A percentile compares a stretch with the other conserved stretches of the same genome.
Conservation (phyloP, 2,113 vertebrate genomes). For the Climacteris rufus region DNA sequence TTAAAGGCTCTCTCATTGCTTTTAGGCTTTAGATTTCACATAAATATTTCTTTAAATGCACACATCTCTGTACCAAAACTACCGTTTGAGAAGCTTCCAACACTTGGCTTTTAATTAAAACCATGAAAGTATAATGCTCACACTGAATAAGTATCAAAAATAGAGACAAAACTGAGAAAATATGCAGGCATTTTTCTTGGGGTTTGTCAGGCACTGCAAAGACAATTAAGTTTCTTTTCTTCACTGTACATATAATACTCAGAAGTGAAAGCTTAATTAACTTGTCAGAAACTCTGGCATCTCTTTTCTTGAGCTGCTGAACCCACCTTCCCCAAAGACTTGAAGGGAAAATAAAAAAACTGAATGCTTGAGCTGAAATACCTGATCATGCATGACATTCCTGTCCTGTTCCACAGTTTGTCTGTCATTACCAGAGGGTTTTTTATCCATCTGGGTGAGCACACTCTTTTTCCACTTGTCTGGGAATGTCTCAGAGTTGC, state of each 20-base stretch:
- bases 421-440: conserved; percentile 43
- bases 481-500: conserved; percentile 12
- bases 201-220: conserved; percentile 77
- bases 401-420: conserved; percentile 50
- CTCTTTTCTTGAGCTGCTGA: conserved; percentile 75
- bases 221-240: conserved; percentile 79
- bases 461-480: conserved; percentile 39
- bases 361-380: conserved; percentile 8
- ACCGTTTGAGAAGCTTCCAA: conserved; percentile 50
- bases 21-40: not conserved
- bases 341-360: conserved; percentile 58
- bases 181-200: conserved; percentile 75
- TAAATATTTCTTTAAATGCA: conserved; percentile 51
- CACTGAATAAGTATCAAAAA: conserved; percentile 69
- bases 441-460: conserved; percentile 46
- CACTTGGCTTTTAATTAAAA: conserved; percentile 57
- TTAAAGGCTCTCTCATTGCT: not conserved
- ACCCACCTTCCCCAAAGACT: conserved; percentile 74
- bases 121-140: conserved; percentile 59
- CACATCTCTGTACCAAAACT: conserved; percentile 29
- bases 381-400: conserved; percentile 46
- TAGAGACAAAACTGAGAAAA: conserved; percentile 75
- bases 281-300: conserved; percentile 77
- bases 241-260: conserved; percentile 77
- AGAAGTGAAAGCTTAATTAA: conserved; percentile 83